Conservation (phyloP, 64 coral and sea anemone genomes). For the Actinia equina region DNA sequence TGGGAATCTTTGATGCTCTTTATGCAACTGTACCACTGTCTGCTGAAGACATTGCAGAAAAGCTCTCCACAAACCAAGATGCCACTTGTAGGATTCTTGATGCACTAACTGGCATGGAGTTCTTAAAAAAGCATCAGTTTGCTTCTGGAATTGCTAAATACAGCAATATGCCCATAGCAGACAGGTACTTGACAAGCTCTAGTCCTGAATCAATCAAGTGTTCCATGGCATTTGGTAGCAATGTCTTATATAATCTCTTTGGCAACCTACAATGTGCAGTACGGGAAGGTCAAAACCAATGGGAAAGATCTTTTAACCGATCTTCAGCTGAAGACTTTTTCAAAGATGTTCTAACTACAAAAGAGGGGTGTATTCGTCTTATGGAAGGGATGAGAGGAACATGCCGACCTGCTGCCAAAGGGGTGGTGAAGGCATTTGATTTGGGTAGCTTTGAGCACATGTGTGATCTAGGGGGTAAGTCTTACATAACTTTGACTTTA, state of each 20-base stretch:
- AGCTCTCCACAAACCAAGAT: constrained; percentile 28
- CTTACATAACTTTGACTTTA: background rate
- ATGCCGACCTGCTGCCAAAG: constrained; percentile 8
- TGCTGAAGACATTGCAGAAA: constrained; percentile 18
- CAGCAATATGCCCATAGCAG: constrained; percentile 21
- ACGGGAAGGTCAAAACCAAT: constrained; percentile 54
- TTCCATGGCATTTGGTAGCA: constrained; percentile 11
- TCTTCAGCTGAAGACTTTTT: constrained; percentile 22
- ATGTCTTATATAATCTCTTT: constrained; percentile 24
- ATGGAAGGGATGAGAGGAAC: constrained; percentile 27
- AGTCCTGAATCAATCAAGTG: constrained; percentile 24
- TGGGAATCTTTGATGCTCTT: constrained; percentile 65
- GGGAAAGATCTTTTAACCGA: constrained; percentile 47
- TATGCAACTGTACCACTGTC: constrained; percentile 27
- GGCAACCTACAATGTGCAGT: constrained; percentile 33
- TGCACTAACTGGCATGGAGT: constrained; percentile 31
- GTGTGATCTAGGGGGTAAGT: constrained; percentile 77
- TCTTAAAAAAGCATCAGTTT: constrained; percentile 34
- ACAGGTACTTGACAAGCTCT: constrained; percentile 1
- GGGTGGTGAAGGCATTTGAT: constrained; percentile 47
- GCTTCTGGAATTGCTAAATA: constrained; percentile 4
- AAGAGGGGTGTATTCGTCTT: constrained; percentile 16
- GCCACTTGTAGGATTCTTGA: constrained; percentile 42
- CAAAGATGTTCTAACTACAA: constrained; percentile 1
- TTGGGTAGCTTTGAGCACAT: constrained; percentile 14